Conservation (phyloP, 2,797 vertebrate species). For the Chrosomus eos region DNA sequence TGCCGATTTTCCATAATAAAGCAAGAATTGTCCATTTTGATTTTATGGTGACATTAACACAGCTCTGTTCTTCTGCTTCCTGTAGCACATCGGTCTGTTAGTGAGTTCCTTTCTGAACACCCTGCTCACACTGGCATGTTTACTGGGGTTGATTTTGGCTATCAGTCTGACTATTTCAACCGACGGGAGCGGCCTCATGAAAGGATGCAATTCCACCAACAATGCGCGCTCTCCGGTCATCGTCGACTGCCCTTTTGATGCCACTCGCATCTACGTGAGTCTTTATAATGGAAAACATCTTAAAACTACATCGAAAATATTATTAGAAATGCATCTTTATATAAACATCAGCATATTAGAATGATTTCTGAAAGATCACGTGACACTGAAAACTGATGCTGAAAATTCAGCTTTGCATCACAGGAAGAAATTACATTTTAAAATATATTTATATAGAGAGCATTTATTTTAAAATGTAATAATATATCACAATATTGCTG, state of each 20-base stretch:
- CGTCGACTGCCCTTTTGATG: constrained; percentile 89
- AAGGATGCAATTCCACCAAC: constrained; percentile 83
- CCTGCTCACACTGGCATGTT: constrained; percentile 85
- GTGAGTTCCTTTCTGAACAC: constrained; percentile 79
- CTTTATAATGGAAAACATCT: background rate
- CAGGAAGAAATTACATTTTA: no score
- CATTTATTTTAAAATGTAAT: background rate
- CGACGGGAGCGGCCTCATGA: constrained; percentile 79
- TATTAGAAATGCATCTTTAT: background rate
- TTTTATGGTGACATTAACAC: background rate
- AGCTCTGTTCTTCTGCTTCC: constrained; percentile 2
- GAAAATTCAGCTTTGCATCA: background rate
- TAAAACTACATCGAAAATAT: background rate
- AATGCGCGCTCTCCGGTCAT: constrained; percentile 77
- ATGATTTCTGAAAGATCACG: background rate
- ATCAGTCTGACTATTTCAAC: constrained; percentile 82
- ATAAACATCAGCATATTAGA: background rate
- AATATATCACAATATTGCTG: background rate
- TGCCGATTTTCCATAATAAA: background rate
- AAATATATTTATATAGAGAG: no score
- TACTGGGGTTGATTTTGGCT: constrained; percentile 82
- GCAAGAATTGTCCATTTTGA: background rate
- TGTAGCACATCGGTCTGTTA: constrained; percentile 87
- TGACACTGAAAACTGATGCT: background rate
- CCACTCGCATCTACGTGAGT: constrained; percentile 92